Evolutionary conservation across 1,140 invertebrate genomes (phyloP).

Genomic region (Heliothis virescens): DNA sequence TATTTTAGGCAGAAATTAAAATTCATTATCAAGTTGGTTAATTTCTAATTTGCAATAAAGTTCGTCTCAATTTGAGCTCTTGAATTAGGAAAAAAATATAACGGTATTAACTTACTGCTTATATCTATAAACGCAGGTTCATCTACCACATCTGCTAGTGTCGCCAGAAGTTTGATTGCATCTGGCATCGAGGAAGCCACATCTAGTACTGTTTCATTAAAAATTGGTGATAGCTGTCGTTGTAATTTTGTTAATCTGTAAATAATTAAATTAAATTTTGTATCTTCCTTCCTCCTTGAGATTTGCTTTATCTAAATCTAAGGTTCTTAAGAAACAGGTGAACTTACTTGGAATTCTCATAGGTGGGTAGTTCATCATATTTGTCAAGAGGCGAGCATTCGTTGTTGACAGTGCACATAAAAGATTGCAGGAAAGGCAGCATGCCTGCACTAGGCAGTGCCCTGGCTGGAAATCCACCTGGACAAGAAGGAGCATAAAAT

Average conservation of each 20-base stretch:
- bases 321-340: background rate
- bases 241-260: slow-evolving; percentile 75
- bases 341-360: slow-evolving; percentile 88
- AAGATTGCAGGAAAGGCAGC: slow-evolving; percentile 88
- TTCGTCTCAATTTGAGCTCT: too few relatives aligned
- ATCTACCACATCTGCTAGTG: slow-evolving; percentile 87
- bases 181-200: slow-evolving; percentile 86
- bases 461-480: slow-evolving; percentile 88
- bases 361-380: slow-evolving; percentile 88
- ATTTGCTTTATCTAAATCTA: too few relatives aligned
- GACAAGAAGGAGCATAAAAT: slow-evolving; percentile 2
- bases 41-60: background rate
- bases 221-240: slow-evolving; percentile 67
- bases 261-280: background rate
- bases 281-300: too few relatives aligned
- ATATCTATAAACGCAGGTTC: slow-evolving; percentile 87
- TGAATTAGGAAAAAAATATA: background rate
- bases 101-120: slow-evolving; percentile 76
- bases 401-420: slow-evolving; percentile 89
- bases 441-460: slow-evolving; percentile 88
- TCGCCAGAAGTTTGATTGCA: slow-evolving; percentile 87
- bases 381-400: slow-evolving; percentile 86
- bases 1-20: too few relatives aligned
- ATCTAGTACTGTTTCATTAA: slow-evolving; percentile 75
- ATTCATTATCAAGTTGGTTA: too few relatives aligned